phyloP scores from a whole-genome alignment of 2,113 vertebrate species.

The Petaurus breviceps region DNA sequence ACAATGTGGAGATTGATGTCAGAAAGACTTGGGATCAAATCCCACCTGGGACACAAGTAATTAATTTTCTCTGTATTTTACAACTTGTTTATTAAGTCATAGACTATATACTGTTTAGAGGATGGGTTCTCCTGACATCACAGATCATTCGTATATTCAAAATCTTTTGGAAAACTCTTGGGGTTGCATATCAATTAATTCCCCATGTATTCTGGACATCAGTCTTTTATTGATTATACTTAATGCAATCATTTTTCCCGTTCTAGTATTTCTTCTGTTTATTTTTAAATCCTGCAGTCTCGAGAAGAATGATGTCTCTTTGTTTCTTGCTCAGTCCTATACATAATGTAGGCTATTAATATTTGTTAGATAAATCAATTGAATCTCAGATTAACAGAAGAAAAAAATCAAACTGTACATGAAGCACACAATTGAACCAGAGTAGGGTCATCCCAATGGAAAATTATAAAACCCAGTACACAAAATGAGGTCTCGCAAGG shows the following conservation, averaged over 20 bases:
- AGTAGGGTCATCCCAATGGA: not conserved
- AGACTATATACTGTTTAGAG: not conserved
- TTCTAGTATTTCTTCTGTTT: not conserved
- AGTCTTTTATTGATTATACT: not conserved
- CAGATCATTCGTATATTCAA: not conserved
- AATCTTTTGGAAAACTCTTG: not conserved
- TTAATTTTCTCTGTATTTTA: not conserved
- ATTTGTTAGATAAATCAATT: not conserved
- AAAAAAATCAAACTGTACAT: not conserved
- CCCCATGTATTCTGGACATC: not conserved
- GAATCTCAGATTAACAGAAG: not conserved
- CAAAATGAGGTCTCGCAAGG: not conserved
- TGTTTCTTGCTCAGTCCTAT: not conserved
- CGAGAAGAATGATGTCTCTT: not conserved
- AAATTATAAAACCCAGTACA: not conserved
- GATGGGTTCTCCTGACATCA: not conserved
- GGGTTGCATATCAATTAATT: not conserved
- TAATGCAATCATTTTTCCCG: not conserved
- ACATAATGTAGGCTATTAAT: not conserved
- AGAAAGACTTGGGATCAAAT: not conserved
- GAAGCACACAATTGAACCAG: not conserved
- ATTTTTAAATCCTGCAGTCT: not conserved
- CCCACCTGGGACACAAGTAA: not conserved
- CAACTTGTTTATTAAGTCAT: not conserved
- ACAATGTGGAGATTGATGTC: not conserved